Conservation (phyloP, 2,888 invertebrate genomes). For the Philaethria dido region DNA sequence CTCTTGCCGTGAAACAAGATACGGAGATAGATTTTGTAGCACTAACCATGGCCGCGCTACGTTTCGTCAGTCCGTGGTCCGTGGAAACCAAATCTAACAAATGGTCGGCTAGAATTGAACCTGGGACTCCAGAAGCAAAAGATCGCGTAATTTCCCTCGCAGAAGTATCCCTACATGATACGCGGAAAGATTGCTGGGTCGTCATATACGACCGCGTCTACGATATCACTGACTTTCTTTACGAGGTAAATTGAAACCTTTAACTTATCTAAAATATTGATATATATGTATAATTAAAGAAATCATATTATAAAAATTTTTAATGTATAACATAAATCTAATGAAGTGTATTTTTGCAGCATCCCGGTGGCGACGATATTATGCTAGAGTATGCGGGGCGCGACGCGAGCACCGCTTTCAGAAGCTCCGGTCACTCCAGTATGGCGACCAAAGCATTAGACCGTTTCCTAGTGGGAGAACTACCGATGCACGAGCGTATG, state of each 20-base stretch:
- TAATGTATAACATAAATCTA: not conserved
- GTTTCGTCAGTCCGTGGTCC: slow-evolving; percentile 74
- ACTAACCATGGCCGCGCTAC: slow-evolving; percentile 77
- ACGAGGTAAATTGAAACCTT: slow-evolving; percentile 81
- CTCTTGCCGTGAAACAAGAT: slow-evolving; percentile 64
- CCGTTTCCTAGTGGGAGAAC: slow-evolving; percentile 89
- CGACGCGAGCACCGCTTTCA: slow-evolving; percentile 92
- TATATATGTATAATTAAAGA: not conserved
- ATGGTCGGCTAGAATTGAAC: slow-evolving; percentile 59
- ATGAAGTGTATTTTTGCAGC: slow-evolving; percentile 68
- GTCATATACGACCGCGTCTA: slow-evolving; percentile 94
- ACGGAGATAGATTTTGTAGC: slow-evolving; percentile 72
- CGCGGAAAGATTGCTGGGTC: slow-evolving; percentile 90
- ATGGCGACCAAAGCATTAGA: slow-evolving; percentile 86
- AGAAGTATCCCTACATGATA: slow-evolving; percentile 91
- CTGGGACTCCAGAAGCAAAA: slow-evolving; percentile 66
- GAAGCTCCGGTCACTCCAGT: slow-evolving; percentile 90
- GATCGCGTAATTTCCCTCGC: slow-evolving; percentile 85
- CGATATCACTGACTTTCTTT: slow-evolving; percentile 90
- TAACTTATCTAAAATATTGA: not conserved
- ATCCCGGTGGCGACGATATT: slow-evolving; percentile 93
- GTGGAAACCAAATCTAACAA: slow-evolving; percentile 55
- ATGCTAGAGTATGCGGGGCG: slow-evolving; percentile 93
- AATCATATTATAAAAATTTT: not conserved
- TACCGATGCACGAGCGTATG: slow-evolving; percentile 89